Evolutionary conservation across 2,888 invertebrate species (phyloP).

Genomic region (Mythimna vitellina): DNA sequence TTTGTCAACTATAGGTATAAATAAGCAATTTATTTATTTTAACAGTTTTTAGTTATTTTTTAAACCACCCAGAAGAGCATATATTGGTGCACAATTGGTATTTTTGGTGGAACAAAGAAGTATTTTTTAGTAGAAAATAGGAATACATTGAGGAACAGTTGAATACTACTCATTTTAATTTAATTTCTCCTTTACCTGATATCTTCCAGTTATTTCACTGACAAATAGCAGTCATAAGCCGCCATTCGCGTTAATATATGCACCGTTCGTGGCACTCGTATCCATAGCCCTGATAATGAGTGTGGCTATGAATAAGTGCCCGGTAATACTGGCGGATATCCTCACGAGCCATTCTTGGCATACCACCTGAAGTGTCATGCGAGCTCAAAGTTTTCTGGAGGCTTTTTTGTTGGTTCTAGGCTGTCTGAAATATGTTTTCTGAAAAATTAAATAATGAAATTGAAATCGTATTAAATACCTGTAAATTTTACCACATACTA

Average conservation of each 20-base stretch:
- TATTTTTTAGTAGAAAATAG: no score
- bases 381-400: constrained; percentile 45
- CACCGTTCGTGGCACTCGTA: constrained; percentile 56
- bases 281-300: constrained; percentile 70
- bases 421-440: background rate
- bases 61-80: no score
- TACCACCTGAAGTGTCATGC: constrained; percentile 63
- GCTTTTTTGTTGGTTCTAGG: background rate
- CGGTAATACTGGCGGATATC: constrained; percentile 69
- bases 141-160: no score
- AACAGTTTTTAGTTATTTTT: no score
- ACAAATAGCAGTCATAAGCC: constrained; percentile 63
- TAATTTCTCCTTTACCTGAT: constrained; percentile 29
- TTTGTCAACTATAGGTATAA: no score
- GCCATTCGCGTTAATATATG: constrained; percentile 64
- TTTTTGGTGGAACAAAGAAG: no score
- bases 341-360: constrained; percentile 66
- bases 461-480: no score
- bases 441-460: no score
- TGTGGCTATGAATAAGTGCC: constrained; percentile 74
- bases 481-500: no score
- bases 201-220: constrained; percentile 58
- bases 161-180: constrained; percentile 2
- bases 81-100: no score
- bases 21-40: no score